Evolutionary conservation across 2,797 vertebrate genomes (phyloP), one percentile per base, ranked within the genome.

Genomic region (Danio choprae): DNA sequence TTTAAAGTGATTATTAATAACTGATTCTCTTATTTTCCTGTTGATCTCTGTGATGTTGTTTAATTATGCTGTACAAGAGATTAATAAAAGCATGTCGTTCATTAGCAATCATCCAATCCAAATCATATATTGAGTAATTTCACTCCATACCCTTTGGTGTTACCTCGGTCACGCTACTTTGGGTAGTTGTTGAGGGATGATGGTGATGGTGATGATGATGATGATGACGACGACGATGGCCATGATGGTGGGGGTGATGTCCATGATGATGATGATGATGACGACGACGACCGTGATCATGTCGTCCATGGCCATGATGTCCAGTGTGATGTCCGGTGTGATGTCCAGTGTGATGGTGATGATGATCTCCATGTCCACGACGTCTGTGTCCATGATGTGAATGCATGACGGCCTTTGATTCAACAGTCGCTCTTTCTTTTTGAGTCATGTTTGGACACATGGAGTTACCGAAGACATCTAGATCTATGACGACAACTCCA

Each of bases 401-500:
- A 81, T 3, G 16, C 22, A 60, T 20, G 36, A 81, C 71, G 64
- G 55, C 43, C 22, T 62, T 81, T n/a, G 58, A 77, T 44, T 81
- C 74, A 16, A 83, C 46, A 55, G 56, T 48, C 0, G 12, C 40
- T 29, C 13, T 55, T 75, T 83, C 78, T 67, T 51, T 73, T 43
- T 62, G 20, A 22, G 59, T 79, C 16, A 71, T 60, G 36, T 40
- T 51, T 8, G 18, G 22, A 74, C 81, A 83, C 18, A 50, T 4
- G 16, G 74, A 72, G 12, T 81, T 46, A 51, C 36, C 4, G 48
- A 85, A 83, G 51, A n/a, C 22, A 22, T 60, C 44, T 10, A 56
- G 38, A 44, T 85, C 81, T 62, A 85, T 59, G 16, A 74, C 22
- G 65, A 83, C 65, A 62, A 81, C 46, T 8, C 69, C 84, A 20